Conservation (phyloP, 1,140 invertebrate genomes). For the Drosophila yakuba region DNA sequence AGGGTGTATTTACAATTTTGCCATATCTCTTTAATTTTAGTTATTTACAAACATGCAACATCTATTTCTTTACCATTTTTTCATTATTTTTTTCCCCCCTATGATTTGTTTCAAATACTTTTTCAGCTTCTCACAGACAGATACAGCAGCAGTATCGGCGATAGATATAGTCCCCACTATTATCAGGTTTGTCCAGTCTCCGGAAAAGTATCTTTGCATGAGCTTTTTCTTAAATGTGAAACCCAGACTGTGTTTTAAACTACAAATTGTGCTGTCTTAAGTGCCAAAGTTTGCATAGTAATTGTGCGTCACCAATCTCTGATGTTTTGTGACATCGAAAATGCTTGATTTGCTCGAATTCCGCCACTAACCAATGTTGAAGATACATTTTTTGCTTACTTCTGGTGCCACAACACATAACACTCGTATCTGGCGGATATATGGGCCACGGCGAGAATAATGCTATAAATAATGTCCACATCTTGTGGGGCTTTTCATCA, state of each 20-base stretch:
- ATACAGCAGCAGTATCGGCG: conserved; percentile 79
- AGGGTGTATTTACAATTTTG: too few relatives aligned
- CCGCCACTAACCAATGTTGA: conserved; percentile 13
- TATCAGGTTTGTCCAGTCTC: conserved; percentile 74
- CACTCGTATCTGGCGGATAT: conserved; percentile 1
- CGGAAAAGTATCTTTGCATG: conserved; percentile 7
- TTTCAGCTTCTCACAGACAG: conserved; percentile 77
- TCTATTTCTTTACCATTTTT: neutral
- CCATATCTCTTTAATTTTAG: too few relatives aligned
- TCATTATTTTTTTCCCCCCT: neutral
- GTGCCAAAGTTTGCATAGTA: too few relatives aligned
- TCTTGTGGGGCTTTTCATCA: conserved; percentile 28
- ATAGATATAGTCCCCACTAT: conserved; percentile 81
- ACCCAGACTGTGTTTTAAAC: neutral
- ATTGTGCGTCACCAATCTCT: neutral
- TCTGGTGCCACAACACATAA: neutral
- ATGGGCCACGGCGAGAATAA: conserved; percentile 18
- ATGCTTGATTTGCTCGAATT: neutral
- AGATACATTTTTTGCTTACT: conserved; percentile 7
- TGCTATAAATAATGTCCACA: conserved; percentile 41
- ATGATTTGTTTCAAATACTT: neutral
- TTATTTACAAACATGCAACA: too few relatives aligned
- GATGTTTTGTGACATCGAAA: neutral
- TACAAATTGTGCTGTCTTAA: neutral
- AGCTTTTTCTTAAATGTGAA: neutral